phyloP scores from a whole-genome alignment of 2,888 invertebrate genomes.

The Noctuana brunneofusca region DNA sequence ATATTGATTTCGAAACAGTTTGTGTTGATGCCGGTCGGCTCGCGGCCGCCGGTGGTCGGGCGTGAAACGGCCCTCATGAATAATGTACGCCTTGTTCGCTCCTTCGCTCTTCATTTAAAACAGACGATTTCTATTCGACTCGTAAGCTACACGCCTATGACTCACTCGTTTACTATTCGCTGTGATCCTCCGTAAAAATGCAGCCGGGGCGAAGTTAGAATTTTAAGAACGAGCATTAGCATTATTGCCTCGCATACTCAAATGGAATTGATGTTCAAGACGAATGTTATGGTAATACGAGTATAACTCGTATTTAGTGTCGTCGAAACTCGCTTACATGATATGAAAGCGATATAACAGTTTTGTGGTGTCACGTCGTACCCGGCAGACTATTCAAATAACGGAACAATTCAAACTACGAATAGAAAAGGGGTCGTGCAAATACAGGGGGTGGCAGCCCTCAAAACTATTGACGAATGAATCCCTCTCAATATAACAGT shows the following conservation, averaged over 20 bases:
- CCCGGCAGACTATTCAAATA: constrained; percentile 69
- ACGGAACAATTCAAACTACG: constrained; percentile 73
- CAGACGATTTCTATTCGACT: constrained; percentile 80
- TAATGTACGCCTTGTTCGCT: constrained; percentile 76
- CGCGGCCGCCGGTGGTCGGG: constrained; percentile 53
- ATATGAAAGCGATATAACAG: constrained; percentile 73
- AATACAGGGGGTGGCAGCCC: constrained; percentile 68
- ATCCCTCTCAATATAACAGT: constrained; percentile 61
- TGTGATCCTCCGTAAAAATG: constrained; percentile 79
- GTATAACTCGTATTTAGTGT: constrained; percentile 41
- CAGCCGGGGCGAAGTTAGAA: constrained; percentile 67
- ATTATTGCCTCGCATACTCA: constrained; percentile 57
- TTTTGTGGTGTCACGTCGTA: constrained; percentile 61
- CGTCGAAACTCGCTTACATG: constrained; percentile 74
- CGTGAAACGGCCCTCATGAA: constrained; percentile 76
- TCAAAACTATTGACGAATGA: constrained; percentile 59
- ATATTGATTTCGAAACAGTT: constrained; percentile 79
- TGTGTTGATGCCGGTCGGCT: constrained; percentile 49
- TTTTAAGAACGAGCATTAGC: constrained; percentile 61
- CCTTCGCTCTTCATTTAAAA: constrained; percentile 80
- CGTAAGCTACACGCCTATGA: constrained; percentile 78
- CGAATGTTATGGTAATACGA: constrained; percentile 29
- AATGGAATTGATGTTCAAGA: constrained; percentile 48
- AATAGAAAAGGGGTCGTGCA: constrained; percentile 64
- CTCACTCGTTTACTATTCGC: constrained; percentile 79